Base-by-base conservation (phyloP, 2,888 invertebrate genomes). In the Timema podura region DNA sequence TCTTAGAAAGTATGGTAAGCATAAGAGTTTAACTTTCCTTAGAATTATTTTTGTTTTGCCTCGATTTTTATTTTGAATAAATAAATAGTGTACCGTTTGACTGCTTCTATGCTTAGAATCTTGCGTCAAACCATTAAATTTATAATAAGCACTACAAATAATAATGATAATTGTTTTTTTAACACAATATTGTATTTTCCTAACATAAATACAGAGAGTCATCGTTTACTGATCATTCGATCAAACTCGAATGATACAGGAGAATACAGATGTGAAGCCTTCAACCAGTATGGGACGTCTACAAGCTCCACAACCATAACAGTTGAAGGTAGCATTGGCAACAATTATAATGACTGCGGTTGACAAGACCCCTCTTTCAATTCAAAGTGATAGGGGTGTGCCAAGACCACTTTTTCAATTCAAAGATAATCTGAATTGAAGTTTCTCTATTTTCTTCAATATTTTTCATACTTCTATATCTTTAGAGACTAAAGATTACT, bases 241-340 rank as follows among this genome's bases (percentile, higher is more conserved):
- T 87, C 90, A 13, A 84, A 84, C 57, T 81, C 83, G 66, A 84
- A 83, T 48, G 96, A 97, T 81, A 87, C 91, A 64, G 96, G 95
- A 57, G 82, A 81, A 74, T 97, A 97, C 81, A 87, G 88, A 67
- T 97, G 96, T 81, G 89, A 90, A 78, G 96, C 94, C 2, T 82
- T 84, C 74, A 96, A 96, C 83, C 83, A 85, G 0, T 89, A 89
- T 80, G 89, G 88, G 69, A 85, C 86, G 54, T 86, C 88, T 75
- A 84, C 85, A 44, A 88, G 89, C 76, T 85, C 86, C 46, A 84
- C 91, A 57, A 84, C 85, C 70, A 87, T 96, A 75, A 84, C 80
- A 72, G 89, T 96, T 54, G 88, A 91, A 85, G 93, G 95, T 95
- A 83, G 83, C 3, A 30, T 30, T 30, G 30, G 30, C 30, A 30